These are phyloP conservation scores for Vicugna pacos DNA, from an alignment of 2,113 vertebrate genomes.

Conservation along the genomic window DNA sequence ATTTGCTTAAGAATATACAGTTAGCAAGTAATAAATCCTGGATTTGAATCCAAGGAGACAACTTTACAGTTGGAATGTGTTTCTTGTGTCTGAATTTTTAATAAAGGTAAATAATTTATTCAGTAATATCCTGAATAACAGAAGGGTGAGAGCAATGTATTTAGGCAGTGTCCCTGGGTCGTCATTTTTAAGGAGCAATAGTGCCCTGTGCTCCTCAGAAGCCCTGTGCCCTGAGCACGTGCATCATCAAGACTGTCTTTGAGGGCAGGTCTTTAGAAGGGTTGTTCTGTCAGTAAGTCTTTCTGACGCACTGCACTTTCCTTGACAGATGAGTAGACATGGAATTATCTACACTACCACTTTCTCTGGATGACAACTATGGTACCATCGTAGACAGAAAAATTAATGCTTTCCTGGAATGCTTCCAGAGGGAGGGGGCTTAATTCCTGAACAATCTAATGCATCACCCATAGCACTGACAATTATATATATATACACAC, in stretches of 20 bases:
- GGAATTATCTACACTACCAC: neutral
- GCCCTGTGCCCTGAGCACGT: too few relatives aligned
- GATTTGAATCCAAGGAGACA: neutral
- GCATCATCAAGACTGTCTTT: neutral
- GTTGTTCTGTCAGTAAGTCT: neutral
- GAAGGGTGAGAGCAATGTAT: too few relatives aligned
- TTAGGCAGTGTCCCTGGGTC: neutral
- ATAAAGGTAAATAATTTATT: neutral
- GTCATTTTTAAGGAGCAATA: neutral
- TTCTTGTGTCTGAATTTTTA: neutral
- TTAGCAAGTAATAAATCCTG: neutral
- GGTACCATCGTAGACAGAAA: neutral
- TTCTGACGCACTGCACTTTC: neutral
- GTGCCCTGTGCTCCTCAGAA: neutral
- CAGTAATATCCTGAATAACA: neutral
- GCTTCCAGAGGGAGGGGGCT: neutral
- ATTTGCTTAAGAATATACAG: neutral
- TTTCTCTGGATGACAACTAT: neutral
- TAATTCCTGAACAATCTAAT: neutral
- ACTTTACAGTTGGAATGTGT: neutral
- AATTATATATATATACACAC: too few relatives aligned
- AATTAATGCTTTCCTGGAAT: neutral
- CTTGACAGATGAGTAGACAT: neutral
- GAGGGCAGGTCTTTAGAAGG: neutral
- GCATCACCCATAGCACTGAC: neutral